Base-by-base conservation (phyloP, 1,140 invertebrate genomes). In the Mizuhopecten yessoensis region DNA sequence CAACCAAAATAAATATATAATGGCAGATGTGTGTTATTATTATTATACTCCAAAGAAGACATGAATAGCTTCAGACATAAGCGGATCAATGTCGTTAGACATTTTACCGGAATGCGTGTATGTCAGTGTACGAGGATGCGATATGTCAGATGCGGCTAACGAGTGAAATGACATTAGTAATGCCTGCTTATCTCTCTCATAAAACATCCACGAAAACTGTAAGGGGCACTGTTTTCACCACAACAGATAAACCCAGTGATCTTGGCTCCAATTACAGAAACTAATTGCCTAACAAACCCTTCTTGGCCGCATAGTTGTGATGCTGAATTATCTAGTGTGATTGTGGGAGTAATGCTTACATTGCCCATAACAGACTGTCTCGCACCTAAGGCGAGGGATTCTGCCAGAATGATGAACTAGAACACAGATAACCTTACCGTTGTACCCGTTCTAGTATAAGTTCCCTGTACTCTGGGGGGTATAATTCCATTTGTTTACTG, bases 211-310 rank as follows among this genome's bases (percentile, higher is more conserved):
- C 9, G 57, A 75, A 75, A 75, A 75, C 57, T 75, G 57, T 75
- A 75, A 75, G 57, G 57, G 57, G 57, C 57, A 75, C n/a, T 75
- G 57, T 75, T 75, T 75, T 75, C 57, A 75, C 57, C 57, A 75
- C 57, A 75, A 11, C 57, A 75, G 57, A 75, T 75, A 75, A 75
- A 75, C 57, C n/a, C 57, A 29, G 57, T 75, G 57, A 75, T 75
- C 57, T n/a, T n/a, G 57, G 5, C 57, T 75, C 57, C 57, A 75
- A 75, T 75, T 75, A 75, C 57, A 75, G 57, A 75, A n/a, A 75
- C 57, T 75, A 75, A 75, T 75, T 75, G 57, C 57, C 57, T 75
- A 75, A 75, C 57, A 75, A 75, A 75, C 57, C n/a, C 57, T 29
- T 29, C 57, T 75, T 75, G 57, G 57, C 57, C n/a, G n/a, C 57